A percentile compares a stretch with the other conserved stretches of the same genome.
These are phyloP conservation scores for Spermophilus dauricus DNA, from an alignment of 2,113 vertebrate species.

Conservation along the genomic window DNA sequence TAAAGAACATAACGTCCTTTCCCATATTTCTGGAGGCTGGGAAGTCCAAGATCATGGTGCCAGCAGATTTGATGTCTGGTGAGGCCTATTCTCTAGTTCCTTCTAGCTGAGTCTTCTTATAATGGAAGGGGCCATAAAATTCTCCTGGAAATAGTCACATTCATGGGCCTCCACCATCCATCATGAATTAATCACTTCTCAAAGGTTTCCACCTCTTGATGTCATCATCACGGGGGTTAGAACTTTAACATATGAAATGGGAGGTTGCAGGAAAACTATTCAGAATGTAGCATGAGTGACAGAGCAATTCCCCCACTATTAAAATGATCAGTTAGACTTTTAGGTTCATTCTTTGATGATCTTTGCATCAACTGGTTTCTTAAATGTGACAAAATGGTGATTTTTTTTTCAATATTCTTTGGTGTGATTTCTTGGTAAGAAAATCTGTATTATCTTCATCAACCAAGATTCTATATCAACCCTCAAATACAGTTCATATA, in stretches of 20 bases:
- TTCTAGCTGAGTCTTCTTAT: background rate
- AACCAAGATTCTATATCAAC: background rate
- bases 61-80: background rate
- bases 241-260: too few relatives aligned
- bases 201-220: background rate
- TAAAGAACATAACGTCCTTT: background rate
- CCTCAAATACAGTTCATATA: background rate
- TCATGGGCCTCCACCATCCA: too few relatives aligned
- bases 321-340: background rate
- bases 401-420: background rate
- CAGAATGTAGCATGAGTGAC: background rate
- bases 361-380: background rate
- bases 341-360: background rate
- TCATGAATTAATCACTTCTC: background rate
- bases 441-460: background rate
- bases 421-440: background rate
- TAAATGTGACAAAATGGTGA: background rate
- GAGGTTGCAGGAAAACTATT: background rate
- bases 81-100: background rate
- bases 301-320: background rate
- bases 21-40: background rate
- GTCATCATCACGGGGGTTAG: background rate
- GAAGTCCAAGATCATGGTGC: background rate
- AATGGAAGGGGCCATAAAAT: background rate
- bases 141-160: background rate